Conservation (phyloP, 2,888 invertebrate genomes). For the Nephrotoma guestfalica region DNA sequence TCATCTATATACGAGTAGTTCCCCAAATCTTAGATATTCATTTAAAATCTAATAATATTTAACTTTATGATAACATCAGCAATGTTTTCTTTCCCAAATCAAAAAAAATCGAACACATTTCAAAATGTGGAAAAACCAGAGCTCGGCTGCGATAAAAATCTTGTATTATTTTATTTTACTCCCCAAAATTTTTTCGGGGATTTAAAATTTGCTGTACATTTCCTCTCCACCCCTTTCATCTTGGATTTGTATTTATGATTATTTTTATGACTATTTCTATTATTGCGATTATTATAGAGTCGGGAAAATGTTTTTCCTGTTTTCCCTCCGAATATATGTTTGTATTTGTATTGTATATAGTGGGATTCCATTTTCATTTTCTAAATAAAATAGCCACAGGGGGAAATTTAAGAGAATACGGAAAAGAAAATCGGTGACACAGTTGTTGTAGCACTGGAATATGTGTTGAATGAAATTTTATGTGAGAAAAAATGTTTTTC, state of each 20-base stretch:
- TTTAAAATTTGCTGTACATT: background rate
- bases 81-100: background rate
- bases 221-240: background rate
- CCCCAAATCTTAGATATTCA: background rate
- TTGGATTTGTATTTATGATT: background rate
- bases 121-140: background rate
- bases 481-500: background rate
- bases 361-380: background rate
- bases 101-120: background rate
- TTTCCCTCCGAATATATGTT: background rate
- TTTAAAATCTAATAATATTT: background rate
- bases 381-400: background rate
- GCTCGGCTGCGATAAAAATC: background rate
- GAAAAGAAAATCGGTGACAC: background rate
- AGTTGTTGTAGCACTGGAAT: background rate
- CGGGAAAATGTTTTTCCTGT: background rate
- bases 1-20: background rate
- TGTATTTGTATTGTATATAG: no score
- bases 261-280: background rate
- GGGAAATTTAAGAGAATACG: background rate
- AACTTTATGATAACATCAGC: background rate
- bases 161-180: background rate
- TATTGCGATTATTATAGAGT: background rate
- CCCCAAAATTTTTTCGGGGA: background rate
- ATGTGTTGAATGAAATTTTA: background rate